Percentiles rank a stretch among this genome's conserved stretches.
Evolutionary conservation across 2,113 vertebrate species (phyloP).

Genomic region (Dicentrarchus labrax): DNA sequence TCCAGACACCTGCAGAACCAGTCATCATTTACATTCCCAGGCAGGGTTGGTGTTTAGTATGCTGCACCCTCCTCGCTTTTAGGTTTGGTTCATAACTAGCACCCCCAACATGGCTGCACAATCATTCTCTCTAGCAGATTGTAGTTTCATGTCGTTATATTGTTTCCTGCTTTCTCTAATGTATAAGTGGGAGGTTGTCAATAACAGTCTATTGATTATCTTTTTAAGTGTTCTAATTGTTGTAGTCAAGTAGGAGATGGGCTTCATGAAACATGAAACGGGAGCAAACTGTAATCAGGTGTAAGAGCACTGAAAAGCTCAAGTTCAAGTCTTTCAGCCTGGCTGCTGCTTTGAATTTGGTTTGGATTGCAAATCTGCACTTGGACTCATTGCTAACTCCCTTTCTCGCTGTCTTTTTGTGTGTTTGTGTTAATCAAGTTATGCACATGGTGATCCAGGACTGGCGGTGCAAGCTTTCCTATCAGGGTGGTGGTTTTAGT

Average conservation of each 20-base stretch:
- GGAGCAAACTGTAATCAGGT: slow-evolving; percentile 14
- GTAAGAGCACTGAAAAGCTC: slow-evolving; percentile 11
- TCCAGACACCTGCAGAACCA: neutral
- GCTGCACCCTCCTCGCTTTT: slow-evolving; percentile 19
- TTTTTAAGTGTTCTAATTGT: slow-evolving; percentile 26
- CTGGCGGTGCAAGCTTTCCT: slow-evolving; percentile 32
- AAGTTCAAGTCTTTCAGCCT: slow-evolving; percentile 23
- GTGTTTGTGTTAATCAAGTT: slow-evolving; percentile 23
- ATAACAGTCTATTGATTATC: slow-evolving; percentile 28
- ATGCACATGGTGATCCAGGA: slow-evolving; percentile 32
- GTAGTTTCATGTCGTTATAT: neutral
- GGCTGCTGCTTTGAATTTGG: slow-evolving; percentile 73
- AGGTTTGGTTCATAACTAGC: slow-evolving; percentile 15
- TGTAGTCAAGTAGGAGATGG: neutral
- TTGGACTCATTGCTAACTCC: neutral
- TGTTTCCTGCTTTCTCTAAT: slow-evolving; percentile 33
- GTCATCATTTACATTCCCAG: slow-evolving; percentile 34
- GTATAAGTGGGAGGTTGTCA: neutral
- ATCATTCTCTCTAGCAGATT: slow-evolving; percentile 1
- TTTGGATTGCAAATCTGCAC: slow-evolving; percentile 77
- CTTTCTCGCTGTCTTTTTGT: neutral
- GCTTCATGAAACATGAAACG: slow-evolving; percentile 27
- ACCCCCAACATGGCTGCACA: neutral
- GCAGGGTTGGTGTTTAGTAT: neutral
- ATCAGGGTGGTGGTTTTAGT: slow-evolving; percentile 52